A percentile compares a stretch with the other conserved stretches of the same genome.
These are phyloP conservation scores for Hirudinaria manillensis DNA, from an alignment of 2,888 invertebrate species.

Conservation along the genomic window DNA sequence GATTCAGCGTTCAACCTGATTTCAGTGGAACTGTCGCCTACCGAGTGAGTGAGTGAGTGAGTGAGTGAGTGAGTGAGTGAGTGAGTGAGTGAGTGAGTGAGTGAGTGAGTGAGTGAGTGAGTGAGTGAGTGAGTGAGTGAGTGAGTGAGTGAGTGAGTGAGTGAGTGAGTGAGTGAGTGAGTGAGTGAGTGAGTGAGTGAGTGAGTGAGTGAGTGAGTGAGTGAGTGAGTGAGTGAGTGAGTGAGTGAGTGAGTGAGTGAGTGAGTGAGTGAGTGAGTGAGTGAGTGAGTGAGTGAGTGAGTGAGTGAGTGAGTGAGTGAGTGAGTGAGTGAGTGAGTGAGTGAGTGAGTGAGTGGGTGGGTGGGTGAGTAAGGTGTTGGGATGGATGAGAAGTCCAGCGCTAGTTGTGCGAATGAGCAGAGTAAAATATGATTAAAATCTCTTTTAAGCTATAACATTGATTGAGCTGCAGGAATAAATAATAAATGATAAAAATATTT, in stretches of 20 bases:
- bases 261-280: conserved; percentile 33
- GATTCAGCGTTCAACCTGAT: too few species aligned
- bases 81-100: conserved; percentile 18
- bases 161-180: conserved; percentile 24
- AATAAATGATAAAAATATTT: too few species aligned
- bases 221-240: conserved; percentile 31
- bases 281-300: conserved; percentile 34
- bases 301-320: conserved; percentile 34
- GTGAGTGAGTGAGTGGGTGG: conserved; percentile 33
- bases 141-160: not conserved
- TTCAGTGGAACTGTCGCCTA: not conserved
- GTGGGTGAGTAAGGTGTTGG: conserved; percentile 24
- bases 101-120: conserved; percentile 14
- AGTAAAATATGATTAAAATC: too few species aligned
- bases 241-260: conserved; percentile 33
- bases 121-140: conserved; percentile 1
- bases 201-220: conserved; percentile 16
- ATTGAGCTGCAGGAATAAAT: too few species aligned
- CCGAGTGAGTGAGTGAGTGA: conserved; percentile 2
- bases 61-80: conserved; percentile 10
- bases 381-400: not conserved
- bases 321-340: conserved; percentile 34
- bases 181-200: conserved; percentile 16
- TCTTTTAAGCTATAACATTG: too few species aligned
- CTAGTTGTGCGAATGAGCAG: not conserved